Conservation (phyloP, 2,888 invertebrate species). For the Entomobrya proxima region DNA sequence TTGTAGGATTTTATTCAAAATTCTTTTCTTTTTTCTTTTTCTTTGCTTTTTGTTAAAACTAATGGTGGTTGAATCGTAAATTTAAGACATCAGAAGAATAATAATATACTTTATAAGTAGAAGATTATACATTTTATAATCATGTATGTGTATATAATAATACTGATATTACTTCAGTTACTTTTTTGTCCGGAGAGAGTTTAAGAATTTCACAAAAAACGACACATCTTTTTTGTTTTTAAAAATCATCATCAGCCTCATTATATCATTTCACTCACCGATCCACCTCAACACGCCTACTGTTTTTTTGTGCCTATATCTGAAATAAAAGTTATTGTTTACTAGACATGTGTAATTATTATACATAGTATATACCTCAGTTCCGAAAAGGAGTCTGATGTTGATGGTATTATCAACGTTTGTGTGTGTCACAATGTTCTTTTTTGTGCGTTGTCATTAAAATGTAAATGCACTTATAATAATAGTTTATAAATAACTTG, state of each 20-base stretch:
- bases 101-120: not conserved
- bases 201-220: not conserved
- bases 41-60: too few relatives aligned
- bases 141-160: constrained; percentile 42
- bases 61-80: not conserved
- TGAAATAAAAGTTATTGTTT: not conserved
- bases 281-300: not conserved
- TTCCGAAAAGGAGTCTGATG: too few relatives aligned
- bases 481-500: too few relatives aligned
- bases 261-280: not conserved
- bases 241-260: constrained; percentile 4
- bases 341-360: not conserved
- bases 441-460: too few relatives aligned
- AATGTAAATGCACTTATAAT: too few relatives aligned
- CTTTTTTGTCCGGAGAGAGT: constrained; percentile 29
- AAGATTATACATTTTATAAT: constrained; percentile 30
- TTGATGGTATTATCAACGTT: too few relatives aligned
- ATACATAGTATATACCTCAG: not conserved
- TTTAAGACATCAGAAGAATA: not conserved
- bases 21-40: too few relatives aligned
- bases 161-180: constrained; percentile 65
- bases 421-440: too few relatives aligned
- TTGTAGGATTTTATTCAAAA: too few relatives aligned
- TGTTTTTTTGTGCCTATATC: too few relatives aligned
- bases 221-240: not conserved